These are phyloP conservation scores for Yponomeuta sedellus DNA, from an alignment of 2,888 invertebrate species.

Conservation along the genomic window DNA sequence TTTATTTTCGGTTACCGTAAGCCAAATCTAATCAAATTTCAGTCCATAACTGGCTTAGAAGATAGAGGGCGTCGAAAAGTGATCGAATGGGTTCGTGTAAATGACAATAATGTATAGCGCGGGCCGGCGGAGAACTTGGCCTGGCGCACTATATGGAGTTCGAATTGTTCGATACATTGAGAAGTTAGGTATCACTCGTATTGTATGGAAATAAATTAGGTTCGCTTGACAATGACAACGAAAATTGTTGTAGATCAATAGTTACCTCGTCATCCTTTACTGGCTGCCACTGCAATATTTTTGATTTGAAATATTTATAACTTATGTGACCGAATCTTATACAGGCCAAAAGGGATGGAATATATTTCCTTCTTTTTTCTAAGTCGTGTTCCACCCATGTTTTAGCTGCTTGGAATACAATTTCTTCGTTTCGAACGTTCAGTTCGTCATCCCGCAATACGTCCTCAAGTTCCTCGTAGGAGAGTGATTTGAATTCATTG, in stretches of 20 bases:
- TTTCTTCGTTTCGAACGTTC: constrained; percentile 83
- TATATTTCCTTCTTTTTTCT: constrained; percentile 66
- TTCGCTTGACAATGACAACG: not conserved
- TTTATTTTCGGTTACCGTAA: no score
- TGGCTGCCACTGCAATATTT: constrained; percentile 74
- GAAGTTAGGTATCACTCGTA: no score
- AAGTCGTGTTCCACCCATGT: constrained; percentile 81
- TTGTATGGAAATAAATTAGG: no score
- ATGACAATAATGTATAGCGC: no score
- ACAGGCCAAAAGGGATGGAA: constrained; percentile 79
- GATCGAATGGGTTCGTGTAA: no score
- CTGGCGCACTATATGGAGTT: no score
- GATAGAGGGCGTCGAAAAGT: no score
- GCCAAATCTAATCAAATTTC: no score
- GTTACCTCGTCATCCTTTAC: constrained; percentile 69
- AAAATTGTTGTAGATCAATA: not conserved
- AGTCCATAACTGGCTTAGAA: no score
- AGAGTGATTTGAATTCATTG: constrained; percentile 78
- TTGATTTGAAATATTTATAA: constrained; percentile 73
- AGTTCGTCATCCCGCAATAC: constrained; percentile 83
- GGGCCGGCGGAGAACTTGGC: no score
- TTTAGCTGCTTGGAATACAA: constrained; percentile 83
- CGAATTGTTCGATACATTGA: no score
- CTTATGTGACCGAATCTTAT: constrained; percentile 81
- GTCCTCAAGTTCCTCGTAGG: constrained; percentile 77